These are phyloP conservation scores for Choloepus didactylus DNA, from an alignment of 2,797 vertebrate genomes.

Conservation along the genomic window DNA sequence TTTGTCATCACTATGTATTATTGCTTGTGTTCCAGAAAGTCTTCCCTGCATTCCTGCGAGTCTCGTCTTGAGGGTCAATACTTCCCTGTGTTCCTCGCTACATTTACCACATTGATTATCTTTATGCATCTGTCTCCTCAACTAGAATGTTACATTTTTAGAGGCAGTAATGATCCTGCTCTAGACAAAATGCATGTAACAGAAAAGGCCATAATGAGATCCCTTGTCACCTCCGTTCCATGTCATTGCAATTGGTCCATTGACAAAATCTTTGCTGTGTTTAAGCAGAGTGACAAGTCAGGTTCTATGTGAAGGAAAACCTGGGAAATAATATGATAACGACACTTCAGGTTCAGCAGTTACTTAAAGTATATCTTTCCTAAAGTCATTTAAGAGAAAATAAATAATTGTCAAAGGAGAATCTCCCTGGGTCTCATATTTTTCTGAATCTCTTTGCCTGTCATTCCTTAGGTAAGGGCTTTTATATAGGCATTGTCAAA, in stretches of 20 bases:
- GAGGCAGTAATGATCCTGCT: neutral
- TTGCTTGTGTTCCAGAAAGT: neutral
- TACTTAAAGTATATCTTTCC: neutral
- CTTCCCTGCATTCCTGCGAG: neutral
- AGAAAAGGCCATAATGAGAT: neutral
- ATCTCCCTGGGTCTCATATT: neutral
- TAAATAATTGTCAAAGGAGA: neutral
- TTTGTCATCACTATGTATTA: neutral
- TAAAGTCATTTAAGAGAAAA: neutral
- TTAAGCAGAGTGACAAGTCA: neutral
- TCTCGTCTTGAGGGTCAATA: neutral
- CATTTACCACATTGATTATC: neutral
- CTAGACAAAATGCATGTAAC: neutral
- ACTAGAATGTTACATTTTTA: neutral
- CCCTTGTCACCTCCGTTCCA: too few species aligned
- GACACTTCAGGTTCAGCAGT: neutral
- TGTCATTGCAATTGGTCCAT: neutral
- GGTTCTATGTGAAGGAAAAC: neutral
- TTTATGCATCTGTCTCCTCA: neutral
- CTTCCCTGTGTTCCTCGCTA: neutral
- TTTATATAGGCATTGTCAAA: constrained; percentile 58
- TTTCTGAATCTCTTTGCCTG: constrained; percentile 25
- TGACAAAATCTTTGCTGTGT: neutral
- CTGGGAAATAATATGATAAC: neutral
- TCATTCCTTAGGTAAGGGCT: neutral